These are phyloP conservation scores for Sebastes dallii DNA, from an alignment of 2,797 vertebrate genomes.

Conservation along the genomic window DNA sequence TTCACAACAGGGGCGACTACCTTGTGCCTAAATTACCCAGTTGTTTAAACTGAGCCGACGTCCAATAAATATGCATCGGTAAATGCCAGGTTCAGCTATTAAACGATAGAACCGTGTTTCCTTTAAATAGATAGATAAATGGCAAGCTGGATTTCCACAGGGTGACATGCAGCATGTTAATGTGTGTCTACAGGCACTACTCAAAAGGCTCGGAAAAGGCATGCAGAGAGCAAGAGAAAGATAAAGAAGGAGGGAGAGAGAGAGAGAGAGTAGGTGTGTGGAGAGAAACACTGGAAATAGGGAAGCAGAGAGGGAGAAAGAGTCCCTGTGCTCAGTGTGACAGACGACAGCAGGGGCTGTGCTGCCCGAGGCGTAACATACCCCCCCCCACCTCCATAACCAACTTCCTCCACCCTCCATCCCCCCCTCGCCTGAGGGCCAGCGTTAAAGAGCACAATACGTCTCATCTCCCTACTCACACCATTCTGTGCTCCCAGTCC, in stretches of 20 bases:
- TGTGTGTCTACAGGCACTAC: slow-evolving; percentile 78
- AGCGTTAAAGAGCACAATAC: slow-evolving; percentile 67
- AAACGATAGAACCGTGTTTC: slow-evolving; percentile 56
- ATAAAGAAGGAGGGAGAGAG: background rate
- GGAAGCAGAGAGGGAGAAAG: slow-evolving; percentile 33
- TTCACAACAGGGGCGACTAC: slow-evolving; percentile 37
- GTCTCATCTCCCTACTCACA: slow-evolving; percentile 46
- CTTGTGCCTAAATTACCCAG: slow-evolving; percentile 40
- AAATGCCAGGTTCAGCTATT: slow-evolving; percentile 67
- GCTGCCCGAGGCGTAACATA: slow-evolving; percentile 61
- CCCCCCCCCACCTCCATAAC: slow-evolving; percentile 36
- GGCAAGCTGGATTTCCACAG: slow-evolving; percentile 75
- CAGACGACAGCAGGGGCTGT: slow-evolving; percentile 68
- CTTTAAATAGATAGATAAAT: slow-evolving; percentile 79
- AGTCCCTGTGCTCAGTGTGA: slow-evolving; percentile 65
- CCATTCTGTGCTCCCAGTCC: slow-evolving; percentile 32
- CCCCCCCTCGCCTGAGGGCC: slow-evolving; percentile 55
- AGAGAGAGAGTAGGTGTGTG: slow-evolving; percentile 2
- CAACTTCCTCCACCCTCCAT: slow-evolving; percentile 39
- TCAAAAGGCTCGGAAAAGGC: slow-evolving; percentile 70
- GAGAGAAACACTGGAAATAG: slow-evolving; percentile 44
- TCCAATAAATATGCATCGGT: slow-evolving; percentile 65
- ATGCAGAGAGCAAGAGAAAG: slow-evolving; percentile 67
- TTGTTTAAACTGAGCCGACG: slow-evolving; percentile 47
- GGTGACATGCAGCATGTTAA: slow-evolving; percentile 76